phyloP scores from a whole-genome alignment of 2,888 invertebrate species.

The Rhyacophila evoluta region DNA sequence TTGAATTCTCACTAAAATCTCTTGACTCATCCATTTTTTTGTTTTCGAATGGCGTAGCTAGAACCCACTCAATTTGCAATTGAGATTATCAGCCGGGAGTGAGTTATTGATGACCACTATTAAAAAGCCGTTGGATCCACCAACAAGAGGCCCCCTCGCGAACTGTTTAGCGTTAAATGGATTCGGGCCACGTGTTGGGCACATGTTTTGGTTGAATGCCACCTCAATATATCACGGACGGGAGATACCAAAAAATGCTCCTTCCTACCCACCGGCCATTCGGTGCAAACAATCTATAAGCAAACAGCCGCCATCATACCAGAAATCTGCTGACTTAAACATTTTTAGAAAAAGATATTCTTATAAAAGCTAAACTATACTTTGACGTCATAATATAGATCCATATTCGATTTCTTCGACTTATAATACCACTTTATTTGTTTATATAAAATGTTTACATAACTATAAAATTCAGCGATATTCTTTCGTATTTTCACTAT shows the following conservation, averaged over 20 bases:
- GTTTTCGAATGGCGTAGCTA: not conserved
- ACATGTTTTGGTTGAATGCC: slow-evolving; percentile 49
- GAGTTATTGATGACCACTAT: slow-evolving; percentile 71
- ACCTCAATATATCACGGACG: slow-evolving; percentile 50
- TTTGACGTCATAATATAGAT: no score
- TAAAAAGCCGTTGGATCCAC: slow-evolving; percentile 67
- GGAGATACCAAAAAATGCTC: slow-evolving; percentile 30
- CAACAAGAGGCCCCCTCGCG: slow-evolving; percentile 60
- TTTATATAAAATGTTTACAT: no score
- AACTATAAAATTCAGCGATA: no score
- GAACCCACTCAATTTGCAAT: slow-evolving; percentile 65
- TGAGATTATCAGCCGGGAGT: slow-evolving; percentile 62
- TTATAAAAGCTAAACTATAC: no score
- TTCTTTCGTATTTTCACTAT: no score
- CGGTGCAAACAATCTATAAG: no score
- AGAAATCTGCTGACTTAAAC: no score
- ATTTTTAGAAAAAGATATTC: no score
- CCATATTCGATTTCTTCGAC: no score
- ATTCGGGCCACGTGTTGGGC: slow-evolving; percentile 52
- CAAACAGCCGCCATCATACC: no score
- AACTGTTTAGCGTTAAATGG: slow-evolving; percentile 56
- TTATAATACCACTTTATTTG: no score
- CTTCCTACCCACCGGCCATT: slow-evolving; percentile 20
- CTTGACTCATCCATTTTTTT: not conserved
- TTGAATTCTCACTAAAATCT: not conserved